Percentiles rank a stretch among this genome's conserved stretches.
phyloP scores from a whole-genome alignment of 1,140 invertebrate genomes.

The Neuroterus valhalla region DNA sequence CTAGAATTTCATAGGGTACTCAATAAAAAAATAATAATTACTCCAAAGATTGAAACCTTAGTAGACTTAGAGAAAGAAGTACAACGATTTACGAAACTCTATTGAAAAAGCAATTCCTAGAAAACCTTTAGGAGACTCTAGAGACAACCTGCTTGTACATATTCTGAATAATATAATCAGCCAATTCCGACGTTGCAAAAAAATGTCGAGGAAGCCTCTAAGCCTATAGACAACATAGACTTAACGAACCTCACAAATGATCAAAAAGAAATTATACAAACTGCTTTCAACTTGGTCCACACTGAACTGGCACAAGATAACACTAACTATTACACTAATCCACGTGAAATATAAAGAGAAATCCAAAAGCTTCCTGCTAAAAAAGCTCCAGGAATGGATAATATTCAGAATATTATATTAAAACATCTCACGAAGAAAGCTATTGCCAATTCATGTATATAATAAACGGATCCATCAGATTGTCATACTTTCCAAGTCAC shows the following conservation, averaged over 20 bases:
- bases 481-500: too few relatives aligned
- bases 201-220: constrained; percentile 39
- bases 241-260: constrained; percentile 42
- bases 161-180: constrained; percentile 37
- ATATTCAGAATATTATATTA: too few relatives aligned
- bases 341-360: neutral
- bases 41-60: constrained; percentile 5
- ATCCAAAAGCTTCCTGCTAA: neutral
- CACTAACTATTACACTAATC: neutral
- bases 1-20: constrained; percentile 1
- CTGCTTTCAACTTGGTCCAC: neutral
- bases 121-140: constrained; percentile 27
- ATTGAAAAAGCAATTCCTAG: constrained; percentile 36
- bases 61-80: constrained; percentile 40
- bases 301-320: constrained; percentile 4
- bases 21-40: constrained; percentile 9
- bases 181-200: constrained; percentile 40
- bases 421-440: too few relatives aligned
- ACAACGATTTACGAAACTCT: constrained; percentile 33
- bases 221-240: constrained; percentile 53
- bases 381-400: too few relatives aligned
- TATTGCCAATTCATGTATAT: constrained; percentile 48
- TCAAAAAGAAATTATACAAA: constrained; percentile 43
- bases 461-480: too few relatives aligned
- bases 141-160: constrained; percentile 32